Percentiles rank a stretch among this genome's conserved stretches.
These are phyloP conservation scores for Drosophila hydei DNA, from an alignment of 1,140 invertebrate species.

Conservation along the genomic window DNA sequence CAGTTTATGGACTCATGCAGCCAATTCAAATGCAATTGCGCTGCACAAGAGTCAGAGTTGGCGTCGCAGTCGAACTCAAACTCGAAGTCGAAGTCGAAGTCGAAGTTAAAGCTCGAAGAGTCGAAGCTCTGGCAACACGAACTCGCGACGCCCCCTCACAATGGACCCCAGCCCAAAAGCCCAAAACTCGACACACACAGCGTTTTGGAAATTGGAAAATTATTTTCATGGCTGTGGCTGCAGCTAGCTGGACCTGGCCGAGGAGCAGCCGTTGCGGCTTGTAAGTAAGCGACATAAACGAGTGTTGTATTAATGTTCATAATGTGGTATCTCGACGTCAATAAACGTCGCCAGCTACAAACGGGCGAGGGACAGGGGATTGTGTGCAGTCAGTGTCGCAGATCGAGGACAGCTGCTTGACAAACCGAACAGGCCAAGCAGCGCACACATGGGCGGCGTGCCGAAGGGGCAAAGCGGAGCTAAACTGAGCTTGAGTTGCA, in stretches of 20 bases:
- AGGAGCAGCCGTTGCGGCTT: constrained; percentile 46
- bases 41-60: constrained; percentile 36
- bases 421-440: constrained; percentile 18
- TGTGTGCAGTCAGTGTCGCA: constrained; percentile 30
- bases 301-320: constrained; percentile 84
- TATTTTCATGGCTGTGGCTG: constrained; percentile 66
- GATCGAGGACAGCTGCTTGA: constrained; percentile 68
- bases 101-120: constrained; percentile 33
- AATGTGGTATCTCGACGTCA: constrained; percentile 83
- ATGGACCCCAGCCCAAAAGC: constrained; percentile 26
- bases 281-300: constrained; percentile 83
- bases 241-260: constrained; percentile 21
- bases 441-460: constrained; percentile 8
- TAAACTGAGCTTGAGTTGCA: not conserved
- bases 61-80: constrained; percentile 1
- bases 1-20: constrained; percentile 83
- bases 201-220: constrained; percentile 80
- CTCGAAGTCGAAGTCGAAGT: constrained; percentile 6
- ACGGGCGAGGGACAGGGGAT: not conserved
- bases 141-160: constrained; percentile 68
- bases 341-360: constrained; percentile 74
- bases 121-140: constrained; percentile 53
- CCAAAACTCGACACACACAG: constrained; percentile 63
- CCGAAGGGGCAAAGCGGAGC: constrained; percentile 4
- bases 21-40: constrained; percentile 83